These are phyloP conservation scores for Gallinago undulata DNA, from an alignment of 2,113 vertebrate species.

Conservation along the genomic window DNA sequence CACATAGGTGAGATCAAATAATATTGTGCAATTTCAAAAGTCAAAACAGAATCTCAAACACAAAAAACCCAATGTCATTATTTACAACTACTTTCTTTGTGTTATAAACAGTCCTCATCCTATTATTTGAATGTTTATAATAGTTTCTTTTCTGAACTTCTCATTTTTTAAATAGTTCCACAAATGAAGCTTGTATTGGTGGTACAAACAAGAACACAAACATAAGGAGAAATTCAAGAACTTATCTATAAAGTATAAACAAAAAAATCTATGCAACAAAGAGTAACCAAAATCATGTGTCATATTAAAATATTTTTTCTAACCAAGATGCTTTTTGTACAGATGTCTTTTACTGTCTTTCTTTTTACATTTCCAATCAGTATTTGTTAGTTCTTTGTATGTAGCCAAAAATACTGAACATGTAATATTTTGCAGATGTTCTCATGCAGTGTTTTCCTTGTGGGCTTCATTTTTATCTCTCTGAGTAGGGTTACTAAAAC, in stretches of 20 bases:
- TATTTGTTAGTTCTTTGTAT: not conserved
- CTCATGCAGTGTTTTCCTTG: accelerated
- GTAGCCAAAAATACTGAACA: not conserved
- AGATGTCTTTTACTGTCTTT: not conserved
- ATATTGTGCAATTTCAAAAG: not conserved
- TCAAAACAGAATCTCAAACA: not conserved
- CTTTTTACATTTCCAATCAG: not conserved
- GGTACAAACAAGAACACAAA: not conserved
- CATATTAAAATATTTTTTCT: not conserved
- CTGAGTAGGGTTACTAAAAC: not conserved
- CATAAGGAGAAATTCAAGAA: not conserved
- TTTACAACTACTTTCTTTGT: not conserved
- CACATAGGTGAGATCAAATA: not conserved
- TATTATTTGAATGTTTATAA: not conserved
- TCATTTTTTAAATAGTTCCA: not conserved
- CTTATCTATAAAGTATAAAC: not conserved
- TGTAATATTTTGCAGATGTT: not conserved
- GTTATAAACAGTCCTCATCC: not conserved
- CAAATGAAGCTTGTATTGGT: not conserved
- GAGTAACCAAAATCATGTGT: not conserved
- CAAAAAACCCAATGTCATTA: not conserved
- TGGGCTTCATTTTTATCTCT: not conserved
- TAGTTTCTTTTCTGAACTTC: not conserved
- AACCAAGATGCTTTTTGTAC: not conserved
- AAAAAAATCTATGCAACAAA: not conserved